Evolutionary conservation across 1,140 invertebrate genomes (phyloP), one percentile per base, ranked within the genome.

Genomic region (Chymomyza costata): DNA sequence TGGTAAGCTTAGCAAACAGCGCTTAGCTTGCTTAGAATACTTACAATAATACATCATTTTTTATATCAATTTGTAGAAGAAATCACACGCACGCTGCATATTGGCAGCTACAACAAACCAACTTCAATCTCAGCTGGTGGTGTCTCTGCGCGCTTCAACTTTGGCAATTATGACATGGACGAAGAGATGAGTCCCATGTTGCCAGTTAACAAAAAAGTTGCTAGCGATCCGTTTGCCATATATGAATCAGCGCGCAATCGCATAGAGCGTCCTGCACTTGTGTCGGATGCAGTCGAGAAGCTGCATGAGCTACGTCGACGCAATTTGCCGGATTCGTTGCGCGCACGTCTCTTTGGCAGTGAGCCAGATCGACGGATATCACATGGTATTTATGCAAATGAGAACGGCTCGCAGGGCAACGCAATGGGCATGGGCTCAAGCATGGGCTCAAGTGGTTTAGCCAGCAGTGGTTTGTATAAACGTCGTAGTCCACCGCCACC

Each of bases 301-400:
- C 21, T 44, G 1, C 80, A 71, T 7, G 59, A 76, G 18, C 63
- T 62, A 0, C 70, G 76, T 3, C 62, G 65, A 28, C 70, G 74
- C 7, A 83, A 85, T 43, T 45, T 85, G 8, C 80, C 84, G 0
- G 83, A 83, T 6, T 82, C 84, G 19, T 44, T 85, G 59, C 65
- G 76, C 11, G 74, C 70, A 5, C 82, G 84, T 31, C 68, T 85
- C 5, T 81, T 58, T 53, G 68, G 76, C 41, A 39, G 34, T 34
- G 60, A 83, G 34, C 85, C 87, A 0, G 81, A 66, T 45, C 87
- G 88, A 39, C 70, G 85, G n/a, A 83, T 86, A 31, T 85, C 86
- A 0, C 86, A 89, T 61, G 86, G 87, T 5, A 87, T 87, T 49
- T 86, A 90, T 38, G 82, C 87, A 7, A 86, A 88, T 39, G 82